Base-by-base conservation (phyloP, 2,113 vertebrate species). In the Alaudala cheleensis region DNA sequence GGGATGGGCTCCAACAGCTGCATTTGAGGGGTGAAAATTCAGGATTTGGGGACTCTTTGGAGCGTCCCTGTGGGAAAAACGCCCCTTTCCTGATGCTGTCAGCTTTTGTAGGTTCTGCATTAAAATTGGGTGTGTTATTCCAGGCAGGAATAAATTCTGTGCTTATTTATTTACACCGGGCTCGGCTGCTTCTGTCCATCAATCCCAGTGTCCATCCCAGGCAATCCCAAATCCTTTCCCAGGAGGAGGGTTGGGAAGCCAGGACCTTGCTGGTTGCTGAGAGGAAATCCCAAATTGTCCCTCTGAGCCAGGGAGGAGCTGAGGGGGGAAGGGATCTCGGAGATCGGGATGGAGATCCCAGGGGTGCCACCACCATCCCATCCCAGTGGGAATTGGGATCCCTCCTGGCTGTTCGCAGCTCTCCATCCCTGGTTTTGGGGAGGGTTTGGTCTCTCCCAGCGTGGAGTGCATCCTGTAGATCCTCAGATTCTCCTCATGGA, bases 1-100 rank as follows among this genome's bases (percentile, higher is more conserved):
- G 0, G 39, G 53, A 2, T 0, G 6, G 42, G 33, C 58, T 44
- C 31, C 23, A 4, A 0, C 4, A 13, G 45, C 15, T 13, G 14
- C 12, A 3, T 0, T 7, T 8, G 45, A 40, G 39, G 50, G 15
- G 21, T 42, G 78, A 1, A 33, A 53, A 9, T 29, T 34, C 15
- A 4, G 44, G 15, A 40, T 42, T 12, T 57, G 53, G 50, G 33
- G 29, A 23, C 10, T 0, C 29, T 42, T 3, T 18, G 34, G 76
- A 42, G n/a, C 2, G 16, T 21, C 49, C 12, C 3, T 3, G 60
- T 45, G 72, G n/a, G 40, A 4, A 44, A 33, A 62, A 2, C 2
- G 0, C 17, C 33, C 21, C n/a, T 61, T 40, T 13, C 6, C 0
- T 8, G n/a, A 24, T 20, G 61, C 58, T 23, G 2, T 31, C 25